Evolutionary conservation across 2,797 vertebrate genomes (phyloP).

Genomic region (Phrynocephalus forsythii): DNA sequence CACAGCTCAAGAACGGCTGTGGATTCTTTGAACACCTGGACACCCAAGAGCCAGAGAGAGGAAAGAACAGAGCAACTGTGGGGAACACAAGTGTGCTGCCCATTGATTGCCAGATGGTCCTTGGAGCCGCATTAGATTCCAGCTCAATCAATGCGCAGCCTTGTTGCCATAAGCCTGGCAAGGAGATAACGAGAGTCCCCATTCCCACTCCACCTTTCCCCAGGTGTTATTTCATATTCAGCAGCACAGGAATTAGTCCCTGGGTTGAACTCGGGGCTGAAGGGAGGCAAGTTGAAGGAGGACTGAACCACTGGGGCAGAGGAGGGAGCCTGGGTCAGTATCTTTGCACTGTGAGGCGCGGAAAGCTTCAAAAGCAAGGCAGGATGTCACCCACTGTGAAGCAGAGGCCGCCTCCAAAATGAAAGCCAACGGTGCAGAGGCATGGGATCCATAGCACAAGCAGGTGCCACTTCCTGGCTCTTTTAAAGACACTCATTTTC

Average conservation of each 20-base stretch:
- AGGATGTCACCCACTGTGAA: not conserved
- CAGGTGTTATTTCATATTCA: accelerated
- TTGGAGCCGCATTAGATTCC: accelerated
- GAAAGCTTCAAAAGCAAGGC: not conserved
- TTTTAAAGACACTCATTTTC: not conserved
- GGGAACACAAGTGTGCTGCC: not conserved
- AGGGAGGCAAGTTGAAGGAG: not conserved
- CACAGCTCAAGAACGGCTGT: not conserved
- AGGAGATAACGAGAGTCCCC: accelerated
- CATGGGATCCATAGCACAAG: not conserved
- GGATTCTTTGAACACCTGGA: no score
- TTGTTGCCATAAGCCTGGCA: not conserved
- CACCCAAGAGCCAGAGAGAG: not conserved
- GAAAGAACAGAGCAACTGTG: no score
- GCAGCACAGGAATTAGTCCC: not conserved
- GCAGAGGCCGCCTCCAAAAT: accelerated
- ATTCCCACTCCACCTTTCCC: not conserved
- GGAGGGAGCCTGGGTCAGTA: not conserved
- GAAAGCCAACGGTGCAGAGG: not conserved
- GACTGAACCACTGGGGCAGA: accelerated
- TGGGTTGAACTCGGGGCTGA: accelerated
- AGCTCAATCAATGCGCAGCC: accelerated
- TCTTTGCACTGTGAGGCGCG: accelerated
- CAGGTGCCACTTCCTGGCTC: not conserved
- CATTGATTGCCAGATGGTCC: not conserved